A percentile compares a stretch with the other conserved stretches of the same genome.
Evolutionary conservation across 2,113 vertebrate genomes (phyloP).

Genomic region (Talpa occidentalis): DNA sequence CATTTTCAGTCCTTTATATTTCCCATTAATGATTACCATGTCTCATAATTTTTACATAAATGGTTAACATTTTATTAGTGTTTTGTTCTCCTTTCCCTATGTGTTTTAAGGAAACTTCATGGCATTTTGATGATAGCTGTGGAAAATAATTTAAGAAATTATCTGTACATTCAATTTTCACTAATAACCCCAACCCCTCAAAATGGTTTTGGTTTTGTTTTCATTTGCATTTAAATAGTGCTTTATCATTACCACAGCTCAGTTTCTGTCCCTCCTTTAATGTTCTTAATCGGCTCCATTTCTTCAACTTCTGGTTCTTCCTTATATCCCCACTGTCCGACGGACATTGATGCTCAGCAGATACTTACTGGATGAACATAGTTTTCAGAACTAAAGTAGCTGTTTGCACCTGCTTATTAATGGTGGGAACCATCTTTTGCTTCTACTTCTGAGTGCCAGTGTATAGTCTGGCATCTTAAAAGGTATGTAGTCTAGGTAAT

Average conservation of each 20-base stretch:
- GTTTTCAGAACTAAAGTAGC: background rate
- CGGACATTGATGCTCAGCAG: background rate
- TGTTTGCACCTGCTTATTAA: background rate
- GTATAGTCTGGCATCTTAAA: background rate
- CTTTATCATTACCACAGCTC: background rate
- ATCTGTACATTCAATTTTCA: background rate
- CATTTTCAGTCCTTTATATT: slow-evolving; percentile 20
- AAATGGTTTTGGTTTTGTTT: slow-evolving; percentile 15
- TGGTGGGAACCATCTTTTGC: background rate
- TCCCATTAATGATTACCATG: background rate
- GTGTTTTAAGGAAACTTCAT: slow-evolving; percentile 30
- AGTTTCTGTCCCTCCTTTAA: background rate
- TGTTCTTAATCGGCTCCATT: background rate
- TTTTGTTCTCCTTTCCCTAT: background rate
- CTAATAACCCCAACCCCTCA: background rate
- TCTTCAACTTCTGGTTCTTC: background rate
- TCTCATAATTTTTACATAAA: slow-evolving; percentile 18
- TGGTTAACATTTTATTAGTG: background rate
- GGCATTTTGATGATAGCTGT: slow-evolving; percentile 16
- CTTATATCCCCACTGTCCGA: background rate
- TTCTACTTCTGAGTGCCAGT: background rate
- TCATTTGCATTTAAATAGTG: background rate
- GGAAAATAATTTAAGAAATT: slow-evolving; percentile 25
- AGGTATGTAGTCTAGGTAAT: background rate
- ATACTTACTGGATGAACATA: background rate